Percentiles rank a stretch among this genome's conserved stretches.
Conservation (phyloP, 2,113 vertebrate genomes). For the Lepus americanus region DNA sequence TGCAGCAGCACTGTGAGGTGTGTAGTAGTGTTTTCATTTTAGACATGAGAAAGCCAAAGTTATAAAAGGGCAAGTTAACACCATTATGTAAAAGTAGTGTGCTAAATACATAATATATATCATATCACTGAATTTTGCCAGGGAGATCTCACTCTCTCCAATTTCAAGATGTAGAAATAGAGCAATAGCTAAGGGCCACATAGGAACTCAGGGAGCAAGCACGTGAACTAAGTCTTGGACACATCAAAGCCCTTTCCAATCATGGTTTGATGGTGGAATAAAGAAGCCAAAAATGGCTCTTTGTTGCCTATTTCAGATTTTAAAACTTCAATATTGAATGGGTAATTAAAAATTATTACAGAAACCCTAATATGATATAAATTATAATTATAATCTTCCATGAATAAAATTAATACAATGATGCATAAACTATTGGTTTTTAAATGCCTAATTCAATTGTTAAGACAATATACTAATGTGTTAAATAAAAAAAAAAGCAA, state of each 20-base stretch:
- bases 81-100: background rate
- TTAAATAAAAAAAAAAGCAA: background rate
- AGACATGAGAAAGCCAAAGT: background rate
- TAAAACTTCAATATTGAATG: background rate
- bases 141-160: background rate
- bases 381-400: background rate
- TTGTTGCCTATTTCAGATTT: background rate
- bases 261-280: background rate
- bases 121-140: background rate
- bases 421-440: background rate
- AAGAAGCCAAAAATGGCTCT: background rate
- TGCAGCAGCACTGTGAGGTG: background rate
- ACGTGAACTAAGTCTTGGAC: background rate
- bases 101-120: background rate
- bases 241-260: background rate
- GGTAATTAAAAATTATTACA: background rate
- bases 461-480: background rate
- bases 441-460: background rate
- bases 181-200: background rate
- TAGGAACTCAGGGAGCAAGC: background rate
- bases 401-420: background rate
- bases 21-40: background rate
- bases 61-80: background rate
- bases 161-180: slow-evolving; percentile 9
- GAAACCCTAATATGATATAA: background rate